Conservation (phyloP, 2,888 invertebrate species). For the Masnerella sp. region DNA sequence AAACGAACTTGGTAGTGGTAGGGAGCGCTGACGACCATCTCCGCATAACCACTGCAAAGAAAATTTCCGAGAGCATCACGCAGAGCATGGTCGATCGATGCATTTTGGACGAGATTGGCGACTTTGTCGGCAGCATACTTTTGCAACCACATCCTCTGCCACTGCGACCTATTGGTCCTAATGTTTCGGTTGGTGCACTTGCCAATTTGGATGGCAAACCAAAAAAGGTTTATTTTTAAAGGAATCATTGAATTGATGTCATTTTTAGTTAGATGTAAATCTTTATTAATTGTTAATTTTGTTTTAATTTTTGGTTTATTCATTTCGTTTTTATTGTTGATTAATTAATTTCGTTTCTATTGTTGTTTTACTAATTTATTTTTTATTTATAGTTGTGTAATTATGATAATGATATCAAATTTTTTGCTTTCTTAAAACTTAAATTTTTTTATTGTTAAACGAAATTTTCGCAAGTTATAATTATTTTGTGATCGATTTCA, state of each 20-base stretch:
- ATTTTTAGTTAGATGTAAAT: too few relatives aligned
- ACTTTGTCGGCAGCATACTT: conserved; percentile 82
- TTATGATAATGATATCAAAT: too few relatives aligned
- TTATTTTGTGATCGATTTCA: conserved; percentile 7
- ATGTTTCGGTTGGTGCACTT: conserved; percentile 28
- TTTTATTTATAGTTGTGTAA: too few relatives aligned
- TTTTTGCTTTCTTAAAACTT: too few relatives aligned
- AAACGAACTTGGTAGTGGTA: conserved; percentile 87
- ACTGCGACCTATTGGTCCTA: conserved; percentile 69
- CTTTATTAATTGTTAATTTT: too few relatives aligned
- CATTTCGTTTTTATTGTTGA: too few relatives aligned
- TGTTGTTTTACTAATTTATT: too few relatives aligned
- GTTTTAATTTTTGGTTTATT: too few relatives aligned
- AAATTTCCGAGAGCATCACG: conserved; percentile 86
- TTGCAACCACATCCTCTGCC: conserved; percentile 81
- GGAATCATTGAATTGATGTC: too few relatives aligned
- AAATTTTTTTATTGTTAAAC: too few relatives aligned
- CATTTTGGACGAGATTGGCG: conserved; percentile 84
- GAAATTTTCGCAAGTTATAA: too few relatives aligned
- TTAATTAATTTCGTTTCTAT: too few relatives aligned
- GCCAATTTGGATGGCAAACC: conserved; percentile 59
- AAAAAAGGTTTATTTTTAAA: conserved; percentile 52
- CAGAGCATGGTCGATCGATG: conserved; percentile 89
- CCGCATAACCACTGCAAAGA: conserved; percentile 84
- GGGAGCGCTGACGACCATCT: conserved; percentile 89